Evolutionary conservation across 1,140 invertebrate genomes (phyloP).

Genomic region (Melanaphis sacchari): DNA sequence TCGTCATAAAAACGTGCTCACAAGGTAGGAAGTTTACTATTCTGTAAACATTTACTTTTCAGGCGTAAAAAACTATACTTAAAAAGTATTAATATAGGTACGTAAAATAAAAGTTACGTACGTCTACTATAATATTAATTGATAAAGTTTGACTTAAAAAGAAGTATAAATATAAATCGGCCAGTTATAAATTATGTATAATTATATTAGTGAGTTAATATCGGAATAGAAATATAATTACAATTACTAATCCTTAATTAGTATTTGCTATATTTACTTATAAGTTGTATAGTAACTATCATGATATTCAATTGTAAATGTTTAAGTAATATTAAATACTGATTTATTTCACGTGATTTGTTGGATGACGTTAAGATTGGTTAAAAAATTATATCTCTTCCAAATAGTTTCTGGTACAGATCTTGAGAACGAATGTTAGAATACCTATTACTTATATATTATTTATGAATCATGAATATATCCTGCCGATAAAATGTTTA

Average conservation of each 20-base stretch:
- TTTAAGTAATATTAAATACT: neutral
- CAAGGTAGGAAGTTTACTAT: too few relatives aligned
- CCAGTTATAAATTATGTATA: too few relatives aligned
- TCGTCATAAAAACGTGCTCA: too few relatives aligned
- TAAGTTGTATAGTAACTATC: neutral
- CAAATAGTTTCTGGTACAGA: neutral
- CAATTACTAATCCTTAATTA: neutral
- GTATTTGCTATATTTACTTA: neutral
- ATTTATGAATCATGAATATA: neutral
- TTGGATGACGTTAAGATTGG: neutral
- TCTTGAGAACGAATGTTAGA: neutral
- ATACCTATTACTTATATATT: neutral
- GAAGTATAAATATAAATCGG: neutral
- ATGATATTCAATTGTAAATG: neutral
- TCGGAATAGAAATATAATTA: neutral
- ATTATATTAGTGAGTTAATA: neutral
- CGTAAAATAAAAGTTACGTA: too few relatives aligned
- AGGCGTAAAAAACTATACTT: too few relatives aligned
- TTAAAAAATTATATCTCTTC: neutral
- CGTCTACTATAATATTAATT: too few relatives aligned
- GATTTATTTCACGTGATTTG: neutral
- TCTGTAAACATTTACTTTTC: too few relatives aligned
- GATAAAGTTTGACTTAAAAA: neutral
- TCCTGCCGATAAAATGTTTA: neutral
- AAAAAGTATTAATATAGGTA: too few relatives aligned